Percentiles rank a stretch among this genome's conserved stretches.
These are phyloP conservation scores for Lipophrys pholis DNA, from an alignment of 2,113 vertebrate species.

Conservation along the genomic window DNA sequence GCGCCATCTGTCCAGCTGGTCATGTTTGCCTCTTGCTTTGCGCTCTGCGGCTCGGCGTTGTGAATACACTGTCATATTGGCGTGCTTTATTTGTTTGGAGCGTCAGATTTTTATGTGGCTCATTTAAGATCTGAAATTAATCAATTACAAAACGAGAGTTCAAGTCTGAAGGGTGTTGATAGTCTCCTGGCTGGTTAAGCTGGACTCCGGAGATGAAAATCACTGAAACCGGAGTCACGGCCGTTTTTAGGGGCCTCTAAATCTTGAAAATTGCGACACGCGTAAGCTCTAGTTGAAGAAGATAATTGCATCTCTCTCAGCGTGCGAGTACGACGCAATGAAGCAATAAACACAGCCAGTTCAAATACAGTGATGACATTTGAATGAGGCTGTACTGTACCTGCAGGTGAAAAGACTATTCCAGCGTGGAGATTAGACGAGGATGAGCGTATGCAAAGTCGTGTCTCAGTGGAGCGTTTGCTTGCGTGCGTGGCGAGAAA, in stretches of 20 bases:
- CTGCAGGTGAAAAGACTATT: constrained; percentile 55
- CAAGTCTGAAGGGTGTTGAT: constrained; percentile 30
- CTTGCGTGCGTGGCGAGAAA: constrained; percentile 37
- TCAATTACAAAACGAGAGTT: constrained; percentile 10
- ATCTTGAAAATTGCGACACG: constrained; percentile 30
- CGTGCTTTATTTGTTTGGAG: constrained; percentile 16
- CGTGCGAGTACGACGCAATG: constrained; percentile 23
- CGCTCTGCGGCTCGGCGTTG: constrained; percentile 41
- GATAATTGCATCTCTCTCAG: constrained; percentile 21
- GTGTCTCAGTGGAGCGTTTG: constrained; percentile 59
- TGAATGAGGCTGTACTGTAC: constrained; percentile 44
- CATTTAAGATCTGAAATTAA: background rate
- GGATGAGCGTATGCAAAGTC: constrained; percentile 56
- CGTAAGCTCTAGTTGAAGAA: constrained; percentile 24
- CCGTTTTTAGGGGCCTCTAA: constrained; percentile 4
- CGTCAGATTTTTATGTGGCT: background rate
- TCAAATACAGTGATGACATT: constrained; percentile 45
- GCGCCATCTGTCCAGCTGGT: constrained; percentile 70
- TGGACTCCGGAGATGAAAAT: constrained; percentile 3
- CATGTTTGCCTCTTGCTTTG: constrained; percentile 57
- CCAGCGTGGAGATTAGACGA: constrained; percentile 62
- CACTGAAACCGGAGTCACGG: constrained; percentile 25
- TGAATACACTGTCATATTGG: constrained; percentile 25
- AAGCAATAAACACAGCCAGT: constrained; percentile 37
- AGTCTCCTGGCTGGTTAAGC: constrained; percentile 19